These are phyloP conservation scores for Oreochromis mossambicus DNA, from an alignment of 2,797 vertebrate genomes.

Conservation along the genomic window DNA sequence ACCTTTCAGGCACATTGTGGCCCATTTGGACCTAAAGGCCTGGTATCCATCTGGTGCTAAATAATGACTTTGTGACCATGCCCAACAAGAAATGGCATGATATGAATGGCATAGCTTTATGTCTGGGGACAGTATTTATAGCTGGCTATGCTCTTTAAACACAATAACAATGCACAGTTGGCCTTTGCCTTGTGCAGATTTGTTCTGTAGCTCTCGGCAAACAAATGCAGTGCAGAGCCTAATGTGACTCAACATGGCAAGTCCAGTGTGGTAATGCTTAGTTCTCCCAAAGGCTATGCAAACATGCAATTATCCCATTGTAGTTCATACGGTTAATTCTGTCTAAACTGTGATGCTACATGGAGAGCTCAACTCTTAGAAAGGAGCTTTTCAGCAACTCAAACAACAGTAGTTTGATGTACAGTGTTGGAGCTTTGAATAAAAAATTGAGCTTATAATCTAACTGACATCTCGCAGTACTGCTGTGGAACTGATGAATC, in stretches of 20 bases:
- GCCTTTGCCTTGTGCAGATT: slow-evolving; percentile 15
- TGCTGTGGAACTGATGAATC: background rate
- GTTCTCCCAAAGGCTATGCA: slow-evolving; percentile 25
- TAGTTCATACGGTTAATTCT: slow-evolving; percentile 9
- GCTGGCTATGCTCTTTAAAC: slow-evolving; percentile 8
- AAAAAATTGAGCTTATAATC: background rate
- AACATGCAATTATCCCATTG: slow-evolving; percentile 25
- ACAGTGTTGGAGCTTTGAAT: background rate
- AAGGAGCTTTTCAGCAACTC: background rate
- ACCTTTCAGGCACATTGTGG: background rate
- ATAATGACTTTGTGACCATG: background rate
- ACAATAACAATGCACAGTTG: slow-evolving; percentile 17
- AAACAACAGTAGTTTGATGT: background rate
- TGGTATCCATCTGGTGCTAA: slow-evolving; percentile 28
- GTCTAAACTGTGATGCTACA: background rate
- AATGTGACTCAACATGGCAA: slow-evolving; percentile 40
- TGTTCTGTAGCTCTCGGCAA: slow-evolving; percentile 47
- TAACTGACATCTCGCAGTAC: background rate
- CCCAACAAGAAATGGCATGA: background rate
- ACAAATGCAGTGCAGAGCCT: slow-evolving; percentile 24
- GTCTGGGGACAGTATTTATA: background rate
- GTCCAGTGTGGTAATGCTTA: slow-evolving; percentile 32
- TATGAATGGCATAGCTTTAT: background rate
- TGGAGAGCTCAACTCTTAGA: background rate
- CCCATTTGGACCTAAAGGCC: slow-evolving; percentile 15